These are phyloP conservation scores for Babylonia areolata DNA, from an alignment of 1,140 invertebrate genomes.

Conservation along the genomic window DNA sequence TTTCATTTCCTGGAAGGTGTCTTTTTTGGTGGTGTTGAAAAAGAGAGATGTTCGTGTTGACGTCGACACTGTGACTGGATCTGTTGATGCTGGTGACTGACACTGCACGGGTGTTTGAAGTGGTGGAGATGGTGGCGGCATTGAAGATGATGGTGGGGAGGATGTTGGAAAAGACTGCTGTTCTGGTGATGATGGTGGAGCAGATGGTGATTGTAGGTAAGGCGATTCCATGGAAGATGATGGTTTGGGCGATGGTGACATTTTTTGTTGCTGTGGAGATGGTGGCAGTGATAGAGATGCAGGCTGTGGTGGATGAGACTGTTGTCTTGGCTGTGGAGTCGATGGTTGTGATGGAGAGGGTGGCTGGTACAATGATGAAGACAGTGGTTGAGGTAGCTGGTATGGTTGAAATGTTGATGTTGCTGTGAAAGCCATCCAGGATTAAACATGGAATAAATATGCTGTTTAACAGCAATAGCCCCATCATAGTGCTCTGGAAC, in stretches of 20 bases:
- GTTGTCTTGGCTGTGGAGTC: background rate
- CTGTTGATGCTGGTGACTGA: background rate
- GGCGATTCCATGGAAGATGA: background rate
- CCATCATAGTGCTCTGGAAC: conserved; percentile 3
- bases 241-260: background rate
- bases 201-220: background rate
- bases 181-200: background rate
- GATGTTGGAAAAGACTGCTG: background rate
- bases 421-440: conserved; percentile 4
- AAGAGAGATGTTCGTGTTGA: background rate
- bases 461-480: conserved; percentile 3
- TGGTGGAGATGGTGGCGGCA: background rate
- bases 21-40: background rate
- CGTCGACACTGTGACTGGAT: background rate
- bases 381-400: background rate
- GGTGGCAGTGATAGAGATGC: background rate
- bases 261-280: background rate
- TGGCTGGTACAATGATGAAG: background rate
- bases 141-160: conserved; percentile 19
- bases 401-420: background rate
- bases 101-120: background rate
- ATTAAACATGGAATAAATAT: background rate
- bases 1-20: conserved; percentile 21
- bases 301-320: background rate
- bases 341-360: background rate